phyloP scores from a whole-genome alignment of 2,888 invertebrate genomes.

The Baronia brevicornis region DNA sequence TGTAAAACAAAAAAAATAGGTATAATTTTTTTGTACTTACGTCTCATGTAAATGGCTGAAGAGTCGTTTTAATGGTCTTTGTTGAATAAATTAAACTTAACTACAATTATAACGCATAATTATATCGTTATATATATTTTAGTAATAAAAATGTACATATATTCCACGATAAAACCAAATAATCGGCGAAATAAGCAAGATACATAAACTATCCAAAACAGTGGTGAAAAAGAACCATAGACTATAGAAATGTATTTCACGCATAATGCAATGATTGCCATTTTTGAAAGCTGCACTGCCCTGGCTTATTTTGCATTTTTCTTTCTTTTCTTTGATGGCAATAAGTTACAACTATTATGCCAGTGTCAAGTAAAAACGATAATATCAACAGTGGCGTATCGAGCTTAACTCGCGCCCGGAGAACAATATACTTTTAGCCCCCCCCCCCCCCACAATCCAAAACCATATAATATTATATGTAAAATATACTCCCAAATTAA shows the following conservation, averaged over 20 bases:
- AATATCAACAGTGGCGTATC: no score
- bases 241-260: slow-evolving; percentile 32
- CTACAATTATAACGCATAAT: slow-evolving; percentile 52
- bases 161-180: slow-evolving; percentile 53
- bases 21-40: slow-evolving; percentile 72
- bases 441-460: no score
- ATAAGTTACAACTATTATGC: no score
- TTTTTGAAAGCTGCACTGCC: no score
- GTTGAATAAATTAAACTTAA: slow-evolving; percentile 34
- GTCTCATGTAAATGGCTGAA: slow-evolving; percentile 75
- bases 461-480: no score
- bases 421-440: no score
- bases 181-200: slow-evolving; percentile 69
- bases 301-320: no score
- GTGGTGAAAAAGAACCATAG: slow-evolving; percentile 73
- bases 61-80: slow-evolving; percentile 42
- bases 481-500: no score
- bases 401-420: no score
- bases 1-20: slow-evolving; percentile 56
- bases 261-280: no score
- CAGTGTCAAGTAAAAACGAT: no score
- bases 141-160: slow-evolving; percentile 49
- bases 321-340: no score
- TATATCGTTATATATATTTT: slow-evolving; percentile 36
- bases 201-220: slow-evolving; percentile 74